Percentiles rank a stretch among this genome's conserved stretches.
phyloP scores from a whole-genome alignment of 2,797 vertebrate genomes.

The Mycteria americana region DNA sequence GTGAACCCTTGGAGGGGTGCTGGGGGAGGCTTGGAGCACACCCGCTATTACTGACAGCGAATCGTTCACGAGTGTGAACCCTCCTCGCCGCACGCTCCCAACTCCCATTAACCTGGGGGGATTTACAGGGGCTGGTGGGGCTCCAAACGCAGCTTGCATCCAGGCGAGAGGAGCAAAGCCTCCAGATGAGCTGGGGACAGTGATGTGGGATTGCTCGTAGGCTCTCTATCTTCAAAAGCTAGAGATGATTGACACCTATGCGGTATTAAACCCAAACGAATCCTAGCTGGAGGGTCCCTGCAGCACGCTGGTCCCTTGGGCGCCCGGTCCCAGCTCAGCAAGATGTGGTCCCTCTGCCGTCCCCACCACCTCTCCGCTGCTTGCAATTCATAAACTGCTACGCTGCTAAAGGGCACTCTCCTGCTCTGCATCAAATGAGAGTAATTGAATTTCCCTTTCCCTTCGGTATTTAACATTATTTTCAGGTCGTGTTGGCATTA shows the following conservation, averaged over 20 bases:
- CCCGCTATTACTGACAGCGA: neutral
- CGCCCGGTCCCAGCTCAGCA: neutral
- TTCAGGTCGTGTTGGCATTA: constrained; percentile 43
- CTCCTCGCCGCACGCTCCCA: rapidly evolving
- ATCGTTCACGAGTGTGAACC: rapidly evolving
- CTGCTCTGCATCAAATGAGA: constrained; percentile 30
- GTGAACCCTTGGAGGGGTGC: neutral
- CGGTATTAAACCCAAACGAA: rapidly evolving
- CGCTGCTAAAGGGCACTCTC: constrained; percentile 38
- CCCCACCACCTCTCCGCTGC: neutral
- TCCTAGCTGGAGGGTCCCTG: neutral
- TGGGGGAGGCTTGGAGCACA: neutral
- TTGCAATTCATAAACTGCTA: neutral
- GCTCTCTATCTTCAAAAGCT: neutral
- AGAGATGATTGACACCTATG: neutral
- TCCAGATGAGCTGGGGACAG: neutral
- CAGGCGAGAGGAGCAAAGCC: neutral
- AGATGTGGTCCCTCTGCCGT: neutral
- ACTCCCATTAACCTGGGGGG: neutral
- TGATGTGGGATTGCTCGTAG: rapidly evolving
- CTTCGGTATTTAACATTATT: constrained; percentile 44
- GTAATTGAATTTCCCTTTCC: constrained; percentile 62
- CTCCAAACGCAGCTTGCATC: rapidly evolving
- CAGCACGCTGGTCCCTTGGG: neutral
- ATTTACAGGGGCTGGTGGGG: neutral